Conservation (phyloP, 1,140 invertebrate species). For the Vanessa tameamea region DNA sequence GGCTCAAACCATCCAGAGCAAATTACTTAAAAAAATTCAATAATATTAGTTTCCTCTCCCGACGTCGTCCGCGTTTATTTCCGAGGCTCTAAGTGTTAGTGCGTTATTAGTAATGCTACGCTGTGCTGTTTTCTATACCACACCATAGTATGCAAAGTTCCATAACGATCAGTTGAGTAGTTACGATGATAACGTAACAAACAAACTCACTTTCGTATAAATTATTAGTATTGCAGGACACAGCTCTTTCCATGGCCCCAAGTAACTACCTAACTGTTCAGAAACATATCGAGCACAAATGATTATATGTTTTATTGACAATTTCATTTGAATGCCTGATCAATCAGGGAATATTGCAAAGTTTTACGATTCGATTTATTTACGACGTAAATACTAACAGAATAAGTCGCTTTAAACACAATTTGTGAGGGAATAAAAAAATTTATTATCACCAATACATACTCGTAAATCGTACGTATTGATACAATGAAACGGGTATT, state of each 20-base stretch:
- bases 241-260: slow-evolving; percentile 3
- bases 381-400: not conserved
- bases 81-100: too few species aligned
- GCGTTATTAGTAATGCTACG: too few species aligned
- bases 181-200: too few species aligned
- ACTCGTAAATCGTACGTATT: not conserved
- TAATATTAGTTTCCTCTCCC: too few species aligned
- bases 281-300: slow-evolving; percentile 6
- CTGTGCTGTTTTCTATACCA: too few species aligned
- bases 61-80: too few species aligned
- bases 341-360: slow-evolving; percentile 4
- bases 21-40: too few species aligned
- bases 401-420: slow-evolving; percentile 5
- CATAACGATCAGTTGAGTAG: too few species aligned
- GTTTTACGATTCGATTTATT: slow-evolving; percentile 3
- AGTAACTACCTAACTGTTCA: not conserved
- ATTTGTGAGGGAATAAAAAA: not conserved
- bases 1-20: too few species aligned
- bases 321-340: slow-evolving; percentile 1
- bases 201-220: not conserved
- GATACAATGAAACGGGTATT: too few species aligned
- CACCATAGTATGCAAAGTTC: too few species aligned
- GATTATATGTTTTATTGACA: slow-evolving; percentile 7
- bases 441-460: not conserved
- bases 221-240: not conserved